Base-by-base conservation (phyloP, 2,113 vertebrate genomes). In the Callionymus lyra region DNA sequence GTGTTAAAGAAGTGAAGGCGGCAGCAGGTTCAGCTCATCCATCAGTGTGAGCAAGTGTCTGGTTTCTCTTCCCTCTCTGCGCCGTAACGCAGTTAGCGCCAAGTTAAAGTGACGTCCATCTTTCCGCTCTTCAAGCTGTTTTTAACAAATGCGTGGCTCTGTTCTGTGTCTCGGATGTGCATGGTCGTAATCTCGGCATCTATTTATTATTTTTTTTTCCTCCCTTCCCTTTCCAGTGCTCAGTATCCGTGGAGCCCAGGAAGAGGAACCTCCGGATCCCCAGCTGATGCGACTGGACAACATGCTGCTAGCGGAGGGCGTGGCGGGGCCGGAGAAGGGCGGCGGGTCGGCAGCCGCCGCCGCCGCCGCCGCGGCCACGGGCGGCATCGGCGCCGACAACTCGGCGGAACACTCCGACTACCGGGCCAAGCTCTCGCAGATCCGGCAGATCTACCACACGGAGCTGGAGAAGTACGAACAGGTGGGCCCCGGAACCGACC, bases 401-500 rank as follows among this genome's bases (percentile, higher is more conserved):
- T 97, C 94, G 0, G 88, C 92, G 50, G 94, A 98, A 49, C 94
- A 98, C 74, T 97, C 94, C 0, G 94, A 98, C 63, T 98, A 98
- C 84, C 85, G 94, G 77, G 94, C 94, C 75, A 98, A 98, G 58
- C 87, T 98, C 39, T 88, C 94, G 10, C 94, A 98, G 84, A 98
- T 98, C 78, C 82, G 94, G 32, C 91, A 95, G 74, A 97, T 98
- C 79, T 98, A 98, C 82, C 94, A 98, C 84, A 97, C 94, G 0
- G 94, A 98, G 87, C 84, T 98, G 89, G 94, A 98, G 88, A 98
- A 98, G 72, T 98, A 98, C 4, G 94, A 98, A 63, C 94, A 98
- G 94, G 94, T 98, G 67, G 44, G 67, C 37, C 38, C n/a, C n/a
- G n/a, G 10, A 32, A 55, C 18, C 4, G 19, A 33, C 13, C 18